These are phyloP conservation scores for Caradrina clavipalpis DNA, from an alignment of 2,888 invertebrate genomes.

Conservation along the genomic window DNA sequence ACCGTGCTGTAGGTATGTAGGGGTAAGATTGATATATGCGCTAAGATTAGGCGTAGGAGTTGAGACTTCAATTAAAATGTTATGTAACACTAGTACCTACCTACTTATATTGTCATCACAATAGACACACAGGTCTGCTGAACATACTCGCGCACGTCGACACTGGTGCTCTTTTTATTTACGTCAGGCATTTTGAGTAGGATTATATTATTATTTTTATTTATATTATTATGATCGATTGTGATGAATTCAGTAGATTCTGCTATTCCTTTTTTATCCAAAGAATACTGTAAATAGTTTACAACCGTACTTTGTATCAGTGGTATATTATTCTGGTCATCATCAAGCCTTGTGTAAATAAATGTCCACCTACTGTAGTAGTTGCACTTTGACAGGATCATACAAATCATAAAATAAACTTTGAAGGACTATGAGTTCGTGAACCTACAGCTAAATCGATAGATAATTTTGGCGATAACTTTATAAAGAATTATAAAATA, in stretches of 20 bases:
- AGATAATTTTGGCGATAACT: constrained; percentile 60
- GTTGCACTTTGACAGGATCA: constrained; percentile 31
- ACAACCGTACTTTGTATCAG: constrained; percentile 18
- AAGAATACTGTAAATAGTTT: constrained; percentile 51
- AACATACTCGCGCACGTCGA: constrained; percentile 1
- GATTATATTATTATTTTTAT: no score
- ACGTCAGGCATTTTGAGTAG: constrained; percentile 9
- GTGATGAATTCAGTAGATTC: constrained; percentile 4
- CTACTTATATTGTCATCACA: constrained; percentile 79
- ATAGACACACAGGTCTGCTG: constrained; percentile 53
- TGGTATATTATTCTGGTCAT: constrained; percentile 13
- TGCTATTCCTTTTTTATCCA: constrained; percentile 18
- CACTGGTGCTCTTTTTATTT: constrained; percentile 9
- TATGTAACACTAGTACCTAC: constrained; percentile 66
- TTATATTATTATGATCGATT: background rate
- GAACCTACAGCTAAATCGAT: constrained; percentile 34
- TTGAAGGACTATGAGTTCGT: constrained; percentile 32
- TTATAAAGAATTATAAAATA: constrained; percentile 74
- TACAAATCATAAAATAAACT: constrained; percentile 23
- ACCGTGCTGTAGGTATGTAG: constrained; percentile 39
- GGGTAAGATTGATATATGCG: constrained; percentile 63
- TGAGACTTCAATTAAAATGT: constrained; percentile 56
- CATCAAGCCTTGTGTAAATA: constrained; percentile 43
- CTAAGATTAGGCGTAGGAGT: constrained; percentile 40
- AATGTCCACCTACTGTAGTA: constrained; percentile 35